Percentiles rank a stretch among this genome's conserved stretches.
phyloP scores from a whole-genome alignment of 2,888 invertebrate genomes.

The Rhingia rostrata region DNA sequence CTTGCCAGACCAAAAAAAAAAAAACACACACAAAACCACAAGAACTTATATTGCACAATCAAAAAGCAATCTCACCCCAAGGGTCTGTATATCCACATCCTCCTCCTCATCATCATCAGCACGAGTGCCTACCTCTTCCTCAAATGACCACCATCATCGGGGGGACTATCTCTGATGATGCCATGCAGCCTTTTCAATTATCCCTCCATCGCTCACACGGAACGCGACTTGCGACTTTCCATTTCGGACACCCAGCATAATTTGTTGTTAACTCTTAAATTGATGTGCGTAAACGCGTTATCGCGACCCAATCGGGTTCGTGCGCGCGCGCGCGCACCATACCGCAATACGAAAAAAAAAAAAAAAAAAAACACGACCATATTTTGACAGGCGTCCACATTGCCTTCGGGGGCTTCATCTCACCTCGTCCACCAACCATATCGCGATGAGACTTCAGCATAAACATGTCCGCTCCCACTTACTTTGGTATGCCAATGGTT shows the following conservation, averaged over 20 bases:
- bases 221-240: constrained; percentile 65
- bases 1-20: constrained; percentile 6
- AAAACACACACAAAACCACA: constrained; percentile 17
- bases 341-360: neutral
- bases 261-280: constrained; percentile 74
- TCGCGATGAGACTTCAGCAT: constrained; percentile 72
- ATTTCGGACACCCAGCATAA: constrained; percentile 74
- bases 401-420: constrained; percentile 54
- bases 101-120: constrained; percentile 33
- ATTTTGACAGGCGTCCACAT: constrained; percentile 71
- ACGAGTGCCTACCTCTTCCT: constrained; percentile 22
- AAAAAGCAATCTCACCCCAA: constrained; percentile 71
- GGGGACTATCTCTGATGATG: constrained; percentile 52
- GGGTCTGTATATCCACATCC: constrained; percentile 43
- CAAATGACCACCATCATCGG: constrained; percentile 65
- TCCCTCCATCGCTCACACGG: constrained; percentile 65
- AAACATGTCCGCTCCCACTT: constrained; percentile 74
- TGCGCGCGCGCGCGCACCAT: constrained; percentile 59
- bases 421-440: constrained; percentile 66
- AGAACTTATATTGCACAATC: constrained; percentile 65
- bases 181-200: constrained; percentile 71
- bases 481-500: constrained; percentile 69
- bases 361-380: constrained; percentile 41
- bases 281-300: constrained; percentile 74
- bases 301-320: constrained; percentile 70